These are phyloP conservation scores for Grammomys dolichurus DNA, from an alignment of 2,113 vertebrate genomes.

Conservation along the genomic window DNA sequence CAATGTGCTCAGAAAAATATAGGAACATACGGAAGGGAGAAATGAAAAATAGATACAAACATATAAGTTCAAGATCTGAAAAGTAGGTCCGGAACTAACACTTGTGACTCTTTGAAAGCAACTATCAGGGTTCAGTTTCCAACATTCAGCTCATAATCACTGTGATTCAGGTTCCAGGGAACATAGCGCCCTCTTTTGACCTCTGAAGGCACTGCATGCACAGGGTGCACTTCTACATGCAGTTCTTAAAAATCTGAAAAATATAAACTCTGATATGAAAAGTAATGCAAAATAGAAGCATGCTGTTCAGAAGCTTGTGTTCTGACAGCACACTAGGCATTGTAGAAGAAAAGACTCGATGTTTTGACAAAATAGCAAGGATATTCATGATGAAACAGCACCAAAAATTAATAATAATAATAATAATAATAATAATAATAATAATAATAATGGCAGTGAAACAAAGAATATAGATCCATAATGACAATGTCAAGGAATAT, in stretches of 20 bases:
- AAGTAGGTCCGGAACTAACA: not conserved
- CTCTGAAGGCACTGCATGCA: not conserved
- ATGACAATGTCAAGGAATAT: not conserved
- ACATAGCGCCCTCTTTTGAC: not conserved
- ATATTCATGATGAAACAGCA: not conserved
- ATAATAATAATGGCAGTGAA: not conserved
- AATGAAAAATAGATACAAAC: not conserved
- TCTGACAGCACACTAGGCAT: not conserved
- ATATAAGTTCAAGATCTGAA: not conserved
- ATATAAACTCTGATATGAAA: not conserved
- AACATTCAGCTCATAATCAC: not conserved
- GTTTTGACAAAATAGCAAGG: not conserved
- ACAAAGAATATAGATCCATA: not conserved
- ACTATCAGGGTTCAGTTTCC: not conserved
- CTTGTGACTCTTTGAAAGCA: not conserved
- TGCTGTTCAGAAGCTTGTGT: not conserved
- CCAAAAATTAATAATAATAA: too few relatives aligned
- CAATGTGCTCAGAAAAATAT: not conserved
- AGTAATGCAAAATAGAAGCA: not conserved
- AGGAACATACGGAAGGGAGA: not conserved
- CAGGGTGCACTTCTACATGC: not conserved
- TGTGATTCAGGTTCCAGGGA: not conserved
- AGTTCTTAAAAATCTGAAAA: not conserved
- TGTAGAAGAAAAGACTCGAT: not conserved
- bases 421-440: too few relatives aligned